phyloP scores from a whole-genome alignment of 2,888 invertebrate species.

The Tetanocera ferruginea region DNA sequence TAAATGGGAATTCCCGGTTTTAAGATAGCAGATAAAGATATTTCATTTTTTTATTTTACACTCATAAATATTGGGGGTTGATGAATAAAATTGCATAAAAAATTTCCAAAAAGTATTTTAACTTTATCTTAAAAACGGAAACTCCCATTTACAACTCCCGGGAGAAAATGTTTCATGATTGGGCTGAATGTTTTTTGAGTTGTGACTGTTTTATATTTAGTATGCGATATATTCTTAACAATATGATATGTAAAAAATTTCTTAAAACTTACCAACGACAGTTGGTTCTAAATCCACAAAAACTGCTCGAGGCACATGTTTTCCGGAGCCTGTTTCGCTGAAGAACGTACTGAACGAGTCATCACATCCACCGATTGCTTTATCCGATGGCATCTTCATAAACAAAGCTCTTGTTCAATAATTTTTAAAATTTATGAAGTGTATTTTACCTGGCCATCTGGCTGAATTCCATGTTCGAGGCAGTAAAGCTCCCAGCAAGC shows the following conservation, averaged over 20 bases:
- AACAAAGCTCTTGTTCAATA: background rate
- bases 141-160: no score
- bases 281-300: slow-evolving; percentile 95
- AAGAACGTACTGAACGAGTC: slow-evolving; percentile 86
- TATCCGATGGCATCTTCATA: slow-evolving; percentile 82
- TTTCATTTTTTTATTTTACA: no score
- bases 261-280: slow-evolving; percentile 80
- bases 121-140: no score
- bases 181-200: no score
- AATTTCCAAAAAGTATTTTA: no score
- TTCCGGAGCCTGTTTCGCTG: slow-evolving; percentile 79
- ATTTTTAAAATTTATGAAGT: background rate
- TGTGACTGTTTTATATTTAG: no score
- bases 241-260: background rate
- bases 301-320: slow-evolving; percentile 90
- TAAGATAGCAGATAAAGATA: no score
- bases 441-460: slow-evolving; percentile 76
- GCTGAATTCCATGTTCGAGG: slow-evolving; percentile 86
- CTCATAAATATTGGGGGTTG: no score
- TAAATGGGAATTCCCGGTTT: no score
- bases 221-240: background rate
- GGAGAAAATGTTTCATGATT: no score
- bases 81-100: no score
- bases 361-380: slow-evolving; percentile 80
- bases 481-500: slow-evolving; percentile 91